Base-by-base conservation (phyloP, 2,113 vertebrate species). In the Python bivittatus region DNA sequence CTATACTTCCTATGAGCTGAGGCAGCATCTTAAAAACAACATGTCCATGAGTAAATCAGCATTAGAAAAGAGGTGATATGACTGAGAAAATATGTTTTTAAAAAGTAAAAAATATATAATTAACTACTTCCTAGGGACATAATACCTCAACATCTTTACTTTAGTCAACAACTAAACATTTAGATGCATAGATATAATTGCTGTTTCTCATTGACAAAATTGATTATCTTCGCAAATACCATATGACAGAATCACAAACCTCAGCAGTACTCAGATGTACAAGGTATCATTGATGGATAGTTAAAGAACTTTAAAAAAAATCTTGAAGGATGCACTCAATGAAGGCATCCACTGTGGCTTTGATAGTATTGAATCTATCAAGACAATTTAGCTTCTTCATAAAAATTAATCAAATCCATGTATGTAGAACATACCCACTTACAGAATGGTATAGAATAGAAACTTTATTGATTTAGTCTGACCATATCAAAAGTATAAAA, bases 151-250 rank as follows among this genome's bases (percentile, higher is more conserved):
- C 0, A 79, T 79, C n/a, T 79, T 38, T 79, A 20, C 1, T 72
- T 72, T 38, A 79, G 68, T 72, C 68, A 94, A 91, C 72, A 25
- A 87, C 56, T 79, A 89, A 93, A 42, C 90, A 93, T 96, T 94
- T 90, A 29, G 23, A 68, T 88, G 25, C 33, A 93, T 95, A 94
- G 79, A 84, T 92, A 83, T 57, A 44, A 6, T 95, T 94, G 94
- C 94, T 92, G 93, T 94, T 79, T 92, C 53, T 7, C 52, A 72
- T 91, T 94, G 90, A 94, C 57, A 91, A 93, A 94, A 92, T 15
- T 95, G 0, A 53, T 96, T 96, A 94, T 93, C 83, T 94, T 94
- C 64, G 90, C 90, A 95, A 96, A 94, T 90, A 92, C 88, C 90
- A 94, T 85, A 89, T 90, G 79, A 93, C 44, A 48, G 88, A 95